phyloP scores from a whole-genome alignment of 2,113 vertebrate genomes.

The Saguinus imperator region DNA sequence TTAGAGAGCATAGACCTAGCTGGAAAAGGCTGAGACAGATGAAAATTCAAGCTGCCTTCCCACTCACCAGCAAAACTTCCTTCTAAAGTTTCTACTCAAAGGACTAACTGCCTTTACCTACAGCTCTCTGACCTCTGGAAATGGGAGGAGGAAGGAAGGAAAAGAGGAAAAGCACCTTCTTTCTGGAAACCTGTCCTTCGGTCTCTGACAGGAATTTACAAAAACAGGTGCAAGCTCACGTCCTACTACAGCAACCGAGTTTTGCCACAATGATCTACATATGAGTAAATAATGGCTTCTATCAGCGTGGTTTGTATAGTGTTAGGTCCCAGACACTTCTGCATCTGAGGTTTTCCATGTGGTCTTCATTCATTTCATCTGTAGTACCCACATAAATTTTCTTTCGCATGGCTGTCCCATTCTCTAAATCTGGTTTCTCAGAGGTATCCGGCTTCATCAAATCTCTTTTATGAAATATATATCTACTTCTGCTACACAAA shows the following conservation, averaged over 20 bases:
- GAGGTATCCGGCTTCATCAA: not conserved
- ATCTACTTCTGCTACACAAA: not conserved
- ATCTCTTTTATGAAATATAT: not conserved
- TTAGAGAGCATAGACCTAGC: not conserved
- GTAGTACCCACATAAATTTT: not conserved
- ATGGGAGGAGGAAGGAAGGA: not conserved
- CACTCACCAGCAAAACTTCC: not conserved
- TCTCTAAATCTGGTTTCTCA: not conserved
- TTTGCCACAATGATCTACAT: not conserved
- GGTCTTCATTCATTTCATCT: not conserved
- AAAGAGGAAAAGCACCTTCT: fast-evolving
- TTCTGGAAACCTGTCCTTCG: not conserved
- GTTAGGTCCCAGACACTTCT: not conserved
- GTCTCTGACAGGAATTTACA: not conserved
- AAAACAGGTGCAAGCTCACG: not conserved
- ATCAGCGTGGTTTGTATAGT: fast-evolving
- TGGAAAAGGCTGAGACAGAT: not conserved
- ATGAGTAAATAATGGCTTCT: not conserved
- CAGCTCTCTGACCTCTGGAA: not conserved
- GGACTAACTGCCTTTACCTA: not conserved
- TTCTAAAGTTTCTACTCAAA: not conserved
- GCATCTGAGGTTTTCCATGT: fast-evolving
- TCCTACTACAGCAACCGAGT: not conserved
- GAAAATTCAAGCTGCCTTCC: not conserved
- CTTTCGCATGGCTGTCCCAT: not conserved